Percentiles rank a stretch among this genome's conserved stretches.
These are phyloP conservation scores for Urocitellus parryii DNA, from an alignment of 2,113 vertebrate genomes.

Conservation along the genomic window DNA sequence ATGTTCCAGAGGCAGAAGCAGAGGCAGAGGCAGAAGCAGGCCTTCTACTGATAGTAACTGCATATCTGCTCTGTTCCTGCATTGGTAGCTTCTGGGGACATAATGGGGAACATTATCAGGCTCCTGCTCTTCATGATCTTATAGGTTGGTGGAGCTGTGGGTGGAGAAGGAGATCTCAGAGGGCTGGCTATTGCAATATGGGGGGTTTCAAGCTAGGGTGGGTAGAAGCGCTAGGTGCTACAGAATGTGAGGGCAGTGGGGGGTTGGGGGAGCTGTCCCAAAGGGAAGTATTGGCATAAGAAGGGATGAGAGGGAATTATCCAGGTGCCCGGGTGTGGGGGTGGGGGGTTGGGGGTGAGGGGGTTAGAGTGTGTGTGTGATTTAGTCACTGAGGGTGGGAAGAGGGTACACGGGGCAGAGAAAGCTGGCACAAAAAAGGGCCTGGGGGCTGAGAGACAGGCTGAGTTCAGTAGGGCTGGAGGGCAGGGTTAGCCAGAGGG, in stretches of 20 bases:
- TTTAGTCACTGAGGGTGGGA: neutral
- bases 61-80: neutral
- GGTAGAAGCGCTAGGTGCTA: neutral
- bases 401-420: neutral
- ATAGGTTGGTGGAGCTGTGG: neutral
- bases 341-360: fast-evolving
- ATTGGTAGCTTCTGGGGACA: neutral
- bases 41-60: neutral
- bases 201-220: neutral
- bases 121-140: neutral
- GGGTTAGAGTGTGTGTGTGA: neutral
- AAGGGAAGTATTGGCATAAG: neutral
- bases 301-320: neutral
- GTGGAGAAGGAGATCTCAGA: neutral
- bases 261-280: neutral
- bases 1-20: neutral
- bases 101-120: neutral
- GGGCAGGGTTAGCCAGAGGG: neutral
- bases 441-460: neutral
- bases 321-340: neutral
- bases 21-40: neutral
- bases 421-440: neutral
- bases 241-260: neutral
- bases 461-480: neutral
- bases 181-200: neutral